Evolutionary conservation across 1,140 invertebrate species (phyloP), one percentile per base, ranked within the genome.

Genomic region (Neotoxoptera formosana): DNA sequence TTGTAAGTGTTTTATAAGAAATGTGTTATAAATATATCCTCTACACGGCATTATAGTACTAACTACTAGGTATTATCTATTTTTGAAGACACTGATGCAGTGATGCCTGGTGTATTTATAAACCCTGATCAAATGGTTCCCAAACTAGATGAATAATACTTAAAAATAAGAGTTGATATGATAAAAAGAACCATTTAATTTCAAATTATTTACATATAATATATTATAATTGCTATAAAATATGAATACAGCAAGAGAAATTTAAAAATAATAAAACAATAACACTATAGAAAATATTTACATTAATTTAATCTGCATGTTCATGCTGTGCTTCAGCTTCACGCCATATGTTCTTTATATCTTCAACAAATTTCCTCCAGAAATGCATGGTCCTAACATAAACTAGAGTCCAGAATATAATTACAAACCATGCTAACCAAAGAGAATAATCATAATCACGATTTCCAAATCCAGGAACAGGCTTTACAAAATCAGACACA

Each of bases 261-360:
- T 94, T 88, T 34, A 83, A 53, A 76, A 67, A 60, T n/a, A 47
- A 56, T 93, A 51, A 91, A 89, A 86, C 30, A 89, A 56, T 89
- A 56, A 41, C 36, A 56, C 23, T 25, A 89, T 36, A 89, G 23
- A 53, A 89, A 60, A 90, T 90, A 90, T 90, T 60, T 60, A 90
- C 25, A 90, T 14, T 20, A 45, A 89, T 95, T 94, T 95, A 96
- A 94, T 96, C 96, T 34, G 94, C 95, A 95, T 97, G 97, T 95
- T 96, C 97, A 95, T 98, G 98, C 95, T 99, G 98, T 53, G 97
- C 98, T 90, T 98, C 98, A 21, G 98, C 98, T 95, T 99, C 98
- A 93, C 97, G 96, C 98, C 98, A 99, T 93, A 98, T 98, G 94
- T 97, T 98, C 94, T 98, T 96, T 34, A 99, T 96, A 94, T 97